A percentile compares a stretch with the other conserved stretches of the same genome.
Conservation (phyloP, 2,888 invertebrate species). For the Lasioglossum morio region DNA sequence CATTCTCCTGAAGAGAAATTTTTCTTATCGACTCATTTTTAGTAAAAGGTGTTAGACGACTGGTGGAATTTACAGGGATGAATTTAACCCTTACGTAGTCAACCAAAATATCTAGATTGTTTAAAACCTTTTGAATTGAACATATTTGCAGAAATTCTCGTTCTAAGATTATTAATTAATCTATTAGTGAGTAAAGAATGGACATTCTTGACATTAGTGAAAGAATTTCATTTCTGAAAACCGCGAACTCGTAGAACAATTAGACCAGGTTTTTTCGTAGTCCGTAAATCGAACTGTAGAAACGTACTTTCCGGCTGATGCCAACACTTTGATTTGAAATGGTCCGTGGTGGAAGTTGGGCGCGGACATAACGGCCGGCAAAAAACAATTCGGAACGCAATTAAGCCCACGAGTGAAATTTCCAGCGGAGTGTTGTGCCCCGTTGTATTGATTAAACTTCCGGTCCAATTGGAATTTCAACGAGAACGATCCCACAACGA, state of each 20-base stretch:
- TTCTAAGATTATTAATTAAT: no score
- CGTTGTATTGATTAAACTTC: conserved; percentile 16
- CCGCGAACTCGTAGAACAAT: neutral
- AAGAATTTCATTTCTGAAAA: neutral
- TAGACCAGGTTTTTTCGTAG: neutral
- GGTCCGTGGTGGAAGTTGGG: neutral
- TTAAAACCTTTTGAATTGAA: no score
- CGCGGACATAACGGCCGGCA: neutral
- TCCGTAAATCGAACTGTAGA: neutral
- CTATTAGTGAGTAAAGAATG: no score
- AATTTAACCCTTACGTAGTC: no score
- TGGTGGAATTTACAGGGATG: no score
- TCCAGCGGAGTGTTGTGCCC: neutral
- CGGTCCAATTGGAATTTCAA: conserved; percentile 9
- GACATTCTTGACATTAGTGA: no score
- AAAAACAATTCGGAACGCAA: conserved; percentile 16
- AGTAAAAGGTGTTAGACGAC: no score
- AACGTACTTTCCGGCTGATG: neutral
- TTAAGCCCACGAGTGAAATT: conserved; percentile 9
- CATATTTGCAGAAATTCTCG: no score
- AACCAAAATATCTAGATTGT: no score
- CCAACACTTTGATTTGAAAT: neutral
- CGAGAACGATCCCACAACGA: neutral
- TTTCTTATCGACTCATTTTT: no score
- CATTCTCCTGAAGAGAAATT: no score